phyloP scores from a whole-genome alignment of 2,888 invertebrate genomes.

The Iselma pallidipennis region DNA sequence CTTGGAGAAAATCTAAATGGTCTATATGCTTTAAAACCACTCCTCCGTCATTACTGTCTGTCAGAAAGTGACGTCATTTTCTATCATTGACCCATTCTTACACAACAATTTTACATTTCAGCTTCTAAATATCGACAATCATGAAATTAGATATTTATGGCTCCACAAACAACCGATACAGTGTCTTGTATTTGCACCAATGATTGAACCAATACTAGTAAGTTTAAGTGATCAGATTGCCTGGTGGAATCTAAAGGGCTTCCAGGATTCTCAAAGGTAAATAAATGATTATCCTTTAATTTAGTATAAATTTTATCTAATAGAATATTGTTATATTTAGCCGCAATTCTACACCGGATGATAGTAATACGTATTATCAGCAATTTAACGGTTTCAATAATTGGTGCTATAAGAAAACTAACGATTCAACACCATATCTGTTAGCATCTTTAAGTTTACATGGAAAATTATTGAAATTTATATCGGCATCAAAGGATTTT shows the following conservation, averaged over 20 bases:
- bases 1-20: too few species aligned
- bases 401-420: conserved; percentile 38
- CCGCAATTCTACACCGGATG: background rate
- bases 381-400: conserved; percentile 19
- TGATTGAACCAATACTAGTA: conserved; percentile 58
- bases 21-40: too few species aligned
- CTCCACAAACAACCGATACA: conserved; percentile 62
- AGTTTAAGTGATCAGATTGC: conserved; percentile 63
- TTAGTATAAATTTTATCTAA: too few species aligned
- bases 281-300: background rate
- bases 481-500: conserved; percentile 55
- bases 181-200: conserved; percentile 60
- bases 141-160: conserved; percentile 41
- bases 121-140: conserved; percentile 1
- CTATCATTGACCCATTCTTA: too few species aligned
- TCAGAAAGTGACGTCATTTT: too few species aligned
- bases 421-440: conserved; percentile 43
- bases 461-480: conserved; percentile 47
- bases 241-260: conserved; percentile 59
- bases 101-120: too few species aligned
- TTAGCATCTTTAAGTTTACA: conserved; percentile 51
- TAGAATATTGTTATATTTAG: conserved; percentile 1
- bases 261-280: conserved; percentile 23
- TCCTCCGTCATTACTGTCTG: too few species aligned
- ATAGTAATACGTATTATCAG: background rate